phyloP scores from a whole-genome alignment of 2,113 vertebrate species.

The Corythornis vintsioides region DNA sequence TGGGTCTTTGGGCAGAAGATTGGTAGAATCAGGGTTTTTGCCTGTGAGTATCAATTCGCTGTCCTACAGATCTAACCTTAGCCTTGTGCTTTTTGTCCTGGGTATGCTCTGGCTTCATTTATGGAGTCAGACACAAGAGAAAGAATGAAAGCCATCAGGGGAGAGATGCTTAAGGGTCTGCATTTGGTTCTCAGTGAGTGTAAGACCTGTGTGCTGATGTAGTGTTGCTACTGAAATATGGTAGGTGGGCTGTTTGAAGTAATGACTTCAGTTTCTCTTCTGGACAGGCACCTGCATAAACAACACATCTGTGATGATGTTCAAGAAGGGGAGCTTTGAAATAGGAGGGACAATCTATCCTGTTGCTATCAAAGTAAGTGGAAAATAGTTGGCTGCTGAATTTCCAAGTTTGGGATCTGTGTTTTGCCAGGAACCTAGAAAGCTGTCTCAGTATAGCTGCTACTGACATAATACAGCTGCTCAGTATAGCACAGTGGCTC shows the following conservation, averaged over 20 bases:
- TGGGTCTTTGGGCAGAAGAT: neutral
- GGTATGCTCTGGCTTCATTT: neutral
- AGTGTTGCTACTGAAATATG: neutral
- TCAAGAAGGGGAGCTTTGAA: conserved; percentile 98
- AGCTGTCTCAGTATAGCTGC: neutral
- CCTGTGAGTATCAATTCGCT: neutral
- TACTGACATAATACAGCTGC: neutral
- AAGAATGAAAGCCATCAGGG: neutral
- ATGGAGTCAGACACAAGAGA: neutral
- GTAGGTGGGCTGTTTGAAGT: neutral
- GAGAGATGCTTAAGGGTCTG: neutral
- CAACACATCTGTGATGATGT: conserved; percentile 99
- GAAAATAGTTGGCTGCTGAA: neutral
- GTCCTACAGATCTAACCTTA: neutral
- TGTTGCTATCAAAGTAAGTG: conserved; percentile 93
- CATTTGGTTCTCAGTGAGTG: neutral
- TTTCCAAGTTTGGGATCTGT: neutral
- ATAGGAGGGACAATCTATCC: conserved; percentile 94
- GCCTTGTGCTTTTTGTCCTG: neutral
- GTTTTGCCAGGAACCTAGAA: neutral
- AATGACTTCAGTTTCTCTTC: neutral
- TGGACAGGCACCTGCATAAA: conserved; percentile 93
- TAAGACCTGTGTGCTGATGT: neutral
- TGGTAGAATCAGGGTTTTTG: neutral
- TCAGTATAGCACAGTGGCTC: neutral